These are phyloP conservation scores for Pantala flavescens DNA, from an alignment of 1,140 invertebrate genomes.

Conservation along the genomic window DNA sequence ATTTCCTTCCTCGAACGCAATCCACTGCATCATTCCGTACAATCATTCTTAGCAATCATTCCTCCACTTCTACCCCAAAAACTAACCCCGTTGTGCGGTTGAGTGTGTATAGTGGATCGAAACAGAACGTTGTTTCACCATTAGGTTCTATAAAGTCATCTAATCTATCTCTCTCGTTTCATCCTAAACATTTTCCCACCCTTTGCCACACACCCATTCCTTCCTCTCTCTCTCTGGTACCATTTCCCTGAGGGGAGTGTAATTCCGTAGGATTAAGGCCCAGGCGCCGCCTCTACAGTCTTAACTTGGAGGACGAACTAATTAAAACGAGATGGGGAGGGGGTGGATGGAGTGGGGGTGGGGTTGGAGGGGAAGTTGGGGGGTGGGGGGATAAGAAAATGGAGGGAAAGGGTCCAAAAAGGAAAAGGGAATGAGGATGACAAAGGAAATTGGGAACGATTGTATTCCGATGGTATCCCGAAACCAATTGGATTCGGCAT, in stretches of 20 bases:
- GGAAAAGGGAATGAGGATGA: background rate
- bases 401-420: background rate
- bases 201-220: background rate
- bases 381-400: too few relatives aligned
- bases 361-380: background rate
- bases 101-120: background rate
- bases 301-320: conserved; percentile 9
- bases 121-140: background rate
- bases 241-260: conserved; percentile 3
- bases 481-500: too few relatives aligned
- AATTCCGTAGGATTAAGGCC: background rate
- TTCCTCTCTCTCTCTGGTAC: background rate
- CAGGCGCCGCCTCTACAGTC: background rate
- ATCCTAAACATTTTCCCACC: background rate
- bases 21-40: background rate
- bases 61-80: background rate
- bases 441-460: background rate
- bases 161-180: background rate
- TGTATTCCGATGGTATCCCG: background rate
- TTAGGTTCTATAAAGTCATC: background rate
- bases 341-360: background rate
- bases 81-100: background rate
- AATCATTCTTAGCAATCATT: background rate
- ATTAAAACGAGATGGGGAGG: background rate
- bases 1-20: too few relatives aligned